Evolutionary conservation across 2,888 invertebrate genomes (phyloP).

Genomic region (Andrena fulva): DNA sequence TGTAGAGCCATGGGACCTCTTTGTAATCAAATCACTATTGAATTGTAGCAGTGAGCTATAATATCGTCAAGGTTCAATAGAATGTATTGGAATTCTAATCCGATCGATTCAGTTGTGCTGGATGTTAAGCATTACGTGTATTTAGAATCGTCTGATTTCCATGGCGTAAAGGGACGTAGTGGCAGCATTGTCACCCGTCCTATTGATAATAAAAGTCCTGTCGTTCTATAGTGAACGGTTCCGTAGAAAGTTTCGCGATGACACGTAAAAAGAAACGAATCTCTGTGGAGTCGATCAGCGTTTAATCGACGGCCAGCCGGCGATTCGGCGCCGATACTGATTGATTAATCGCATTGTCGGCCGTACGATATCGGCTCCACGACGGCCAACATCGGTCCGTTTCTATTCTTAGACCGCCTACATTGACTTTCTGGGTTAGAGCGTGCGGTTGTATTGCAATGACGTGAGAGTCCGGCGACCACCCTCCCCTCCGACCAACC

Average conservation of each 20-base stretch:
- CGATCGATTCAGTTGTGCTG: too few relatives aligned
- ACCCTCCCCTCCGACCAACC: background rate
- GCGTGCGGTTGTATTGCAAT: constrained; percentile 41
- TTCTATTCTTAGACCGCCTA: constrained; percentile 64
- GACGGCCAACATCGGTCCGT: constrained; percentile 32
- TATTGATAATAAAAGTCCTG: too few relatives aligned
- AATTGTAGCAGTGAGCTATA: background rate
- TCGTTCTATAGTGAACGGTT: background rate
- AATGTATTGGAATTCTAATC: too few relatives aligned
- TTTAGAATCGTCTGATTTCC: too few relatives aligned
- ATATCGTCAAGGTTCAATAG: background rate
- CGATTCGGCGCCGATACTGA: constrained; percentile 55
- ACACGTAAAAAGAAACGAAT: constrained; percentile 14
- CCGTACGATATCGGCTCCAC: constrained; percentile 47
- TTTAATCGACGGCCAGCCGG: constrained; percentile 30
- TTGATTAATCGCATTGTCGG: constrained; percentile 58
- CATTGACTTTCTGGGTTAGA: constrained; percentile 66
- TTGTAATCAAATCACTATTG: background rate
- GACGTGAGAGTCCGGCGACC: constrained; percentile 44
- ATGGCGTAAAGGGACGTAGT: too few relatives aligned
- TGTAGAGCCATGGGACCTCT: background rate
- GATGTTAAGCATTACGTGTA: too few relatives aligned
- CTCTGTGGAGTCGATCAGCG: constrained; percentile 16
- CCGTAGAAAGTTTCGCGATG: background rate
- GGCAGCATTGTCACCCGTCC: too few relatives aligned